Percentiles rank a stretch among this genome's conserved stretches.
These are phyloP conservation scores for Drosophila robusta DNA, from an alignment of 2,888 invertebrate species.

Conservation along the genomic window DNA sequence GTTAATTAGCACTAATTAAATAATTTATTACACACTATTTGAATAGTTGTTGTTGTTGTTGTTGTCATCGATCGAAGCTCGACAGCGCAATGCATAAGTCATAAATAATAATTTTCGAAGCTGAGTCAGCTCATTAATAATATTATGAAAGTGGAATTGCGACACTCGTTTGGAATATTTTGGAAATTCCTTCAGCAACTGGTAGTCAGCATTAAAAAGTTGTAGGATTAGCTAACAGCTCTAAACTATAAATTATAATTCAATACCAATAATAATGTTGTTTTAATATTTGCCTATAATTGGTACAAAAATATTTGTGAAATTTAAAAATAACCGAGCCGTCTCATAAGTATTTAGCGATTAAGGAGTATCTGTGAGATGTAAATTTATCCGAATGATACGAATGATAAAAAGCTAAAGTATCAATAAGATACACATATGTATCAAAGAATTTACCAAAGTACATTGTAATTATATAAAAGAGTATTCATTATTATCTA, in stretches of 20 bases:
- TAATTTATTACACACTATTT: constrained; percentile 58
- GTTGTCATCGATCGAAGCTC: neutral
- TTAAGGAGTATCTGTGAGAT: too few species aligned
- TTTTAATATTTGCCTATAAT: neutral
- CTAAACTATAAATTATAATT: neutral
- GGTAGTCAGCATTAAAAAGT: constrained; percentile 8
- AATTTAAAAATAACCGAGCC: too few species aligned
- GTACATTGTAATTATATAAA: too few species aligned
- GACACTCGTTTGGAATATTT: neutral
- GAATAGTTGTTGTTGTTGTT: constrained; percentile 5
- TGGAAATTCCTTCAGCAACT: constrained; percentile 1
- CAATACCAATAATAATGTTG: neutral
- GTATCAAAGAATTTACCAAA: too few species aligned
- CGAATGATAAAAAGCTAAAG: too few species aligned
- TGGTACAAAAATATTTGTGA: too few species aligned
- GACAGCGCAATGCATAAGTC: constrained; percentile 16
- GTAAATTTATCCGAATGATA: too few species aligned
- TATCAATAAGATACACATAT: too few species aligned
- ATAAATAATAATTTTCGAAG: constrained; percentile 1
- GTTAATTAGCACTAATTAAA: constrained; percentile 80
- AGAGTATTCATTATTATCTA: too few species aligned
- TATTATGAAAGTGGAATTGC: neutral
- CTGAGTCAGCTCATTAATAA: constrained; percentile 17
- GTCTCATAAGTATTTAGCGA: too few species aligned
- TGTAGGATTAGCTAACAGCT: neutral